Conservation (phyloP, 2,113 vertebrate genomes). For the Gasterosteus nipponicus region DNA sequence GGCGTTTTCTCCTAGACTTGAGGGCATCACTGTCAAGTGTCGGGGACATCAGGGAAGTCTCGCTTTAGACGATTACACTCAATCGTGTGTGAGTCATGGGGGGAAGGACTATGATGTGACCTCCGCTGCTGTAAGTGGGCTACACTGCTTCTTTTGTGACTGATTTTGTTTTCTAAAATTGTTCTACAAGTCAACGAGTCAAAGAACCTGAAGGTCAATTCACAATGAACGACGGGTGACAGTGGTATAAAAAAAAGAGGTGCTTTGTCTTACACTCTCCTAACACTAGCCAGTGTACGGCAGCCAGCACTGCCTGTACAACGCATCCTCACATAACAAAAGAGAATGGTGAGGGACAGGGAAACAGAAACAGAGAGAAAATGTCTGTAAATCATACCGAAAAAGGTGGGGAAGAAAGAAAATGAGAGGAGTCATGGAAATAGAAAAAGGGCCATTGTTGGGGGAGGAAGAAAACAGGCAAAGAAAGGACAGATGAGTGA, state of each 20-base stretch:
- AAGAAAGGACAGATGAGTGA: constrained; percentile 62
- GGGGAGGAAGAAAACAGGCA: constrained; percentile 36
- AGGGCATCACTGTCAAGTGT: constrained; percentile 77
- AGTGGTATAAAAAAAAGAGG: background rate
- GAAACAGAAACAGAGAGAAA: background rate
- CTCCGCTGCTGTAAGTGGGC: constrained; percentile 33
- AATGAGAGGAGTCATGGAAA: constrained; percentile 30
- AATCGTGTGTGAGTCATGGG: constrained; percentile 38
- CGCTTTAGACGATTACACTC: constrained; percentile 71
- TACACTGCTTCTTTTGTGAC: constrained; percentile 19
- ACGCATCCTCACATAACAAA: constrained; percentile 46
- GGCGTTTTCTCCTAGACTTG: constrained; percentile 74
- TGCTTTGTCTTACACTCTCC: background rate
- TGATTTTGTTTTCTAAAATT: background rate
- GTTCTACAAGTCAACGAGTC: background rate
- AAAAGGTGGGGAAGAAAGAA: background rate
- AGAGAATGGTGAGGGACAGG: constrained; percentile 24
- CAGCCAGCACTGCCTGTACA: constrained; percentile 30
- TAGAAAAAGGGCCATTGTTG: constrained; percentile 17
- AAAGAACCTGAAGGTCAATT: background rate
- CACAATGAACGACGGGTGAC: background rate
- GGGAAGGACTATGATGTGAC: constrained; percentile 51
- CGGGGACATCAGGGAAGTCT: constrained; percentile 75
- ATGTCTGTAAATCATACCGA: constrained; percentile 24
- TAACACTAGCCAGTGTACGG: constrained; percentile 28